Evolutionary conservation across 2,888 invertebrate genomes (phyloP).

Genomic region (Thelaira solivaga): DNA sequence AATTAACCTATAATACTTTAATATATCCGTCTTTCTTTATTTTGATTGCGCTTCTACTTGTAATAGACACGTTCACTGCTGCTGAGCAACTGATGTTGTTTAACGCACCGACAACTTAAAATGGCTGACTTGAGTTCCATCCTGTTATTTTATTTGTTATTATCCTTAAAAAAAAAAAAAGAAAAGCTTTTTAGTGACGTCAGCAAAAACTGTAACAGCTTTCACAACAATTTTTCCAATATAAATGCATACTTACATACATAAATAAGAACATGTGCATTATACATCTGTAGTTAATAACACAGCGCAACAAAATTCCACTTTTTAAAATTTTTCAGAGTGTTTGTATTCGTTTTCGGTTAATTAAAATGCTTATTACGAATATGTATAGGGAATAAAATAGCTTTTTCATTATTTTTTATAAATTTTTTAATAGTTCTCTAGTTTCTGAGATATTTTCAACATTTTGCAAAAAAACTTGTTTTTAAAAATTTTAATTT

Average conservation of each 20-base stretch:
- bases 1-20: no score
- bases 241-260: slow-evolving; percentile 16
- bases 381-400: no score
- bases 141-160: slow-evolving; percentile 61
- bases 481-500: no score
- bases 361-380: no score
- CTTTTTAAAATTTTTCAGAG: no score
- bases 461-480: no score
- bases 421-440: no score
- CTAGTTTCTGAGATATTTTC: no score
- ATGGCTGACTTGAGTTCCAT: slow-evolving; percentile 63
- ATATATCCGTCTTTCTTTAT: slow-evolving; percentile 31
- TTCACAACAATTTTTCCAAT: neutral
- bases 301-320: neutral
- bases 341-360: no score
- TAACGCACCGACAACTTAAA: slow-evolving; percentile 48
- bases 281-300: neutral
- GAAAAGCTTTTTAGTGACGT: slow-evolving; percentile 73
- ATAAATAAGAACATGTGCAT: neutral
- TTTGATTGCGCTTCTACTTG: slow-evolving; percentile 16
- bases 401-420: no score
- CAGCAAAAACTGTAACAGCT: slow-evolving; percentile 65
- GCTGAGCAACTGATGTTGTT: slow-evolving; percentile 69
- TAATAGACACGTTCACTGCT: slow-evolving; percentile 69
- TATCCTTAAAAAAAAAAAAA: slow-evolving; percentile 58